These are phyloP conservation scores for Caenorhabditis wallacei DNA, from an alignment of 2,888 invertebrate genomes.

Conservation along the genomic window DNA sequence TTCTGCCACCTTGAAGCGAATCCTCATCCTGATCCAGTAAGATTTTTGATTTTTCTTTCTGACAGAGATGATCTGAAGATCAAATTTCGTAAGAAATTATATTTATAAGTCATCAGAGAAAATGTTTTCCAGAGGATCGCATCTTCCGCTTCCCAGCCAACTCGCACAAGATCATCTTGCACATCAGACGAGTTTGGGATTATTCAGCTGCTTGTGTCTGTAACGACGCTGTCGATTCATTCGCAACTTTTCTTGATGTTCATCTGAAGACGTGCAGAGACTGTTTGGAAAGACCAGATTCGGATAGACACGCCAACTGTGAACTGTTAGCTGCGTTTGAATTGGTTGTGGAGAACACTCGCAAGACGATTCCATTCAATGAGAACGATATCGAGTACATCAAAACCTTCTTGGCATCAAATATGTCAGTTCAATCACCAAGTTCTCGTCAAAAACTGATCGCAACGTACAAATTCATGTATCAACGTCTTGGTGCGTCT, in stretches of 20 bases:
- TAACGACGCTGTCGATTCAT: conserved; percentile 71
- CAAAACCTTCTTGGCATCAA: conserved; percentile 65
- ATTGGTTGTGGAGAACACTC: conserved; percentile 69
- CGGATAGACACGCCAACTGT: conserved; percentile 46
- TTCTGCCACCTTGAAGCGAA: conserved; percentile 68
- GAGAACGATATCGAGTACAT: conserved; percentile 61
- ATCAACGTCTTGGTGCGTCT: conserved; percentile 41
- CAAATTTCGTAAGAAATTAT: too few relatives aligned
- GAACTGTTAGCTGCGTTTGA: conserved; percentile 66
- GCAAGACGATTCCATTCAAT: conserved; percentile 56
- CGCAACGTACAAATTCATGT: conserved; percentile 65
- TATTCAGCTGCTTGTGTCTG: conserved; percentile 70
- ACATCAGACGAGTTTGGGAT: conserved; percentile 69
- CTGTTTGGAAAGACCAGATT: conserved; percentile 44
- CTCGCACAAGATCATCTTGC: conserved; percentile 30
- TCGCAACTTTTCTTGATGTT: conserved; percentile 59
- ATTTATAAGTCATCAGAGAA: too few relatives aligned
- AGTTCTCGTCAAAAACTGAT: conserved; percentile 67
- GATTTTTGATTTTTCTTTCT: conserved; percentile 4
- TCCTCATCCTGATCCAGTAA: conserved; percentile 63
- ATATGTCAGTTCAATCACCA: conserved; percentile 69
- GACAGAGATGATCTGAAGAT: too few relatives aligned
- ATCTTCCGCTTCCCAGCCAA: too few relatives aligned
- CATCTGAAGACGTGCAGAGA: conserved; percentile 60
- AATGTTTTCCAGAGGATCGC: not conserved